Conservation (phyloP, 1,140 invertebrate species). For the Antheraea pernyi region DNA sequence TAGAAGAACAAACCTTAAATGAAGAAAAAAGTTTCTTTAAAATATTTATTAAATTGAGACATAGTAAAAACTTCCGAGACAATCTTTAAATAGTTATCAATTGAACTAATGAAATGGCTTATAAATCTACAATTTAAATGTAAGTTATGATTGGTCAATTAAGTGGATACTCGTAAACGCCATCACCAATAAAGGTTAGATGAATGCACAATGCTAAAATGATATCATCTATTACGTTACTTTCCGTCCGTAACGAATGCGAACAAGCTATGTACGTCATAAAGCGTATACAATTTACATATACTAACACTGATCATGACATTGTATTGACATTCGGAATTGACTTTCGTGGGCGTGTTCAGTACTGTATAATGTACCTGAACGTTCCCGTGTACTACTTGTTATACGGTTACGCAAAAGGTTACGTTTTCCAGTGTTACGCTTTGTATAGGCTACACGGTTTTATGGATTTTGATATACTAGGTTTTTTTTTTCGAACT, state of each 20-base stretch:
- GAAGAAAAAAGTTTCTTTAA: too few species aligned
- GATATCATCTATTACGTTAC: slow-evolving; percentile 6
- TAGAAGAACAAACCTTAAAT: too few species aligned
- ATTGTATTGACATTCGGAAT: slow-evolving; percentile 4
- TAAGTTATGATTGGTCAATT: slow-evolving; percentile 20
- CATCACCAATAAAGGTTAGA: slow-evolving; percentile 15
- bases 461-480: too few species aligned
- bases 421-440: too few species aligned
- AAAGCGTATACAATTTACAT: not conserved
- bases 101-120: not conserved
- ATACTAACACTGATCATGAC: not conserved
- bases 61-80: too few species aligned
- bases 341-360: not conserved
- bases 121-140: slow-evolving; percentile 11
- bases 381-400: not conserved
- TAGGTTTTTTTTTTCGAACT: too few species aligned
- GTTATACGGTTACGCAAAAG: too few species aligned
- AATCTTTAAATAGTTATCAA: not conserved
- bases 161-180: slow-evolving; percentile 15
- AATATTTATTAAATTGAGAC: too few species aligned
- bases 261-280: not conserved
- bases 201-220: slow-evolving; percentile 17
- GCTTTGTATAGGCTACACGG: too few species aligned
- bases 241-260: not conserved
- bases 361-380: not conserved